Percentiles rank a stretch among this genome's conserved stretches.
phyloP scores from a whole-genome alignment of 2,888 invertebrate genomes.

The Heliconius ethilla region DNA sequence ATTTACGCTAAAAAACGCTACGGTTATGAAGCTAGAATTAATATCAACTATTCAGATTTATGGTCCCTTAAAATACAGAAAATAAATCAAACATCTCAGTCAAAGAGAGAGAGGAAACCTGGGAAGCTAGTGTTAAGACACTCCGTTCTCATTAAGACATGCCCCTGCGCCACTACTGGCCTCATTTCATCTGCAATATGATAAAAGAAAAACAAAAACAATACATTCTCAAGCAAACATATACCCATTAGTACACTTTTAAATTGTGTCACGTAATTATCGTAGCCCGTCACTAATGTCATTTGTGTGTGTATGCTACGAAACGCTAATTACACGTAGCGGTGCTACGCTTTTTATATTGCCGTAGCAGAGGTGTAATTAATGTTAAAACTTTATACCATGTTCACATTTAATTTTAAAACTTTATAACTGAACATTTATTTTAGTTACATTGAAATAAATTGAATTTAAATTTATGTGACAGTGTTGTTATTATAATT shows the following conservation, averaged over 20 bases:
- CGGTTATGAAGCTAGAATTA: too few species aligned
- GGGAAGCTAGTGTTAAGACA: too few species aligned
- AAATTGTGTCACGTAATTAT: conserved; percentile 22
- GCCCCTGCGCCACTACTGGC: too few species aligned
- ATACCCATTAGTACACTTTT: conserved; percentile 8
- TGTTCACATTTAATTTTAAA: conserved; percentile 21
- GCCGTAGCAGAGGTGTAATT: conserved; percentile 24
- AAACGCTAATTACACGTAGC: conserved; percentile 27
- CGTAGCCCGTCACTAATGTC: conserved; percentile 13
- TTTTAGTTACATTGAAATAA: neutral
- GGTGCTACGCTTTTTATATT: conserved; percentile 26
- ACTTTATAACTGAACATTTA: conserved; percentile 13
- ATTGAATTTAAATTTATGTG: conserved; percentile 2
- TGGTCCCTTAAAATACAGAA: too few species aligned
- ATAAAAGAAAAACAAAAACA: neutral
- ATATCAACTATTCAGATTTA: too few species aligned
- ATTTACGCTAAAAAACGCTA: too few species aligned
- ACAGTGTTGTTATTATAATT: too few species aligned
- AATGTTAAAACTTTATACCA: conserved; percentile 24
- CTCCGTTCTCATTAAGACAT: too few species aligned
- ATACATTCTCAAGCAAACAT: neutral
- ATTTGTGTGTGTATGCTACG: conserved; percentile 20
- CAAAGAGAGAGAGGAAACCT: too few species aligned
- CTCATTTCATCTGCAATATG: neutral
- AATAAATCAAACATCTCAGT: too few species aligned